Base-by-base conservation (phyloP, 2,888 invertebrate species). In the Crossocerus cetratus region DNA sequence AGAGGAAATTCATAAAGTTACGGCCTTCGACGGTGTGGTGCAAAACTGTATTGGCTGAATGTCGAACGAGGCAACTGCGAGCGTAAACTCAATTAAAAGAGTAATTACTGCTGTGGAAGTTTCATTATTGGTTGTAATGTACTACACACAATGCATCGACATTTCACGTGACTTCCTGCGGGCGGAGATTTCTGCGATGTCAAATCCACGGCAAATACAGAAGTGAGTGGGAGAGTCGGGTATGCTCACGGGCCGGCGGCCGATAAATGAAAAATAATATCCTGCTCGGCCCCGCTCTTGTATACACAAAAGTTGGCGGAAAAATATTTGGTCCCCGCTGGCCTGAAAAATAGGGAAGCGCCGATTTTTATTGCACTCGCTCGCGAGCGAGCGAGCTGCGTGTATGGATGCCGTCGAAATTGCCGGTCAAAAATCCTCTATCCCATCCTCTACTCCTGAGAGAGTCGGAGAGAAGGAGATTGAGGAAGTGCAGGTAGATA, bases 331-430 rank as follows among this genome's bases (percentile, higher is more conserved):
- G 54, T 23, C 20, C 20, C 20, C 54, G 20, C 20, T 21, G 54
- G 13, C 13, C 21, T 54, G 23, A 67, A 72, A 72, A 72, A 60
- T 53, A 61, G 63, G 56, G 59, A 1, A 53, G 32, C 23, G 57
- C 5, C 14, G 57, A 43, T 16, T 59, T 16, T 59, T 18, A n/a
- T 23, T 18, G 32, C 16, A 65, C 69, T 65, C 57, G 60, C 60
- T 55, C 65, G 69, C 43, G 65, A 61, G 61, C 71, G 65, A 60
- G 3, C 16, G n/a, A n/a, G n/a, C n/a, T n/a, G n/a, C n/a, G n/a
- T 70, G 65, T 68, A 72, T 74, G 72, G 72, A 78, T 77, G 71
- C 68, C 69, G 73, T 69, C 74, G 71, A 76, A 73, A 80, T 80
- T 68, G 63, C 65, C 72, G 69, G 74, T 71, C 70, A 80, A 71